Evolutionary conservation across 2,797 vertebrate species (phyloP).

Genomic region (Orestias chungarensis): DNA sequence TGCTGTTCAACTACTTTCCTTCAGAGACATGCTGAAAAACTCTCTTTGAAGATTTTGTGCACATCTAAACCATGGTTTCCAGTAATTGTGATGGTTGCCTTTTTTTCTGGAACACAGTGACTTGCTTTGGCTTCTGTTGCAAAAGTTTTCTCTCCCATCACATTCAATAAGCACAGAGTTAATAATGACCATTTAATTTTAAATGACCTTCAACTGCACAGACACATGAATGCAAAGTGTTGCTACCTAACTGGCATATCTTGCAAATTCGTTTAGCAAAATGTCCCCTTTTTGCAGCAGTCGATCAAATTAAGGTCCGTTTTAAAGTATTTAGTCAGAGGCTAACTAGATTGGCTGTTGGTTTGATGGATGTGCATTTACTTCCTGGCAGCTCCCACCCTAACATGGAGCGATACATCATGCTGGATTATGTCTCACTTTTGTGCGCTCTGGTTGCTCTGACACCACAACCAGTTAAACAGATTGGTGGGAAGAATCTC

Average conservation of each 20-base stretch:
- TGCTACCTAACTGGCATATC: constrained; percentile 44
- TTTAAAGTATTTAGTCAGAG: constrained; percentile 74
- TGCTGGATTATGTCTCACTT: constrained; percentile 83
- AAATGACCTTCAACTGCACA: constrained; percentile 59
- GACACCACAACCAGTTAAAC: constrained; percentile 71
- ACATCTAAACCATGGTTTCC: background rate
- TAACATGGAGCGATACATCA: constrained; percentile 83
- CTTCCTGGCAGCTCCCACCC: constrained; percentile 68
- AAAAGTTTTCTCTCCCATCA: background rate
- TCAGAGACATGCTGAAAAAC: background rate
- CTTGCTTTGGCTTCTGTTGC: background rate
- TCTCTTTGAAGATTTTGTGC: background rate
- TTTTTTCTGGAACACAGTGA: background rate
- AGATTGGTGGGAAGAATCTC: constrained; percentile 69
- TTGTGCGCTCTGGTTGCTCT: constrained; percentile 39
- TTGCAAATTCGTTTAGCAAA: constrained; percentile 65
- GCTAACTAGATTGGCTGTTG: constrained; percentile 78
- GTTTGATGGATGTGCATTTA: constrained; percentile 81
- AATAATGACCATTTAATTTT: background rate
- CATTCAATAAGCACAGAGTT: background rate
- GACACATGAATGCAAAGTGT: constrained; percentile 32
- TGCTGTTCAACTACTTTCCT: background rate
- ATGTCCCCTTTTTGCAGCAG: constrained; percentile 53
- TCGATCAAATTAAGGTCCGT: constrained; percentile 78
- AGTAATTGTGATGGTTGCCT: background rate